Evolutionary conservation across 2,888 invertebrate genomes (phyloP).

Genomic region (Hirtodrosophila histrioides): DNA sequence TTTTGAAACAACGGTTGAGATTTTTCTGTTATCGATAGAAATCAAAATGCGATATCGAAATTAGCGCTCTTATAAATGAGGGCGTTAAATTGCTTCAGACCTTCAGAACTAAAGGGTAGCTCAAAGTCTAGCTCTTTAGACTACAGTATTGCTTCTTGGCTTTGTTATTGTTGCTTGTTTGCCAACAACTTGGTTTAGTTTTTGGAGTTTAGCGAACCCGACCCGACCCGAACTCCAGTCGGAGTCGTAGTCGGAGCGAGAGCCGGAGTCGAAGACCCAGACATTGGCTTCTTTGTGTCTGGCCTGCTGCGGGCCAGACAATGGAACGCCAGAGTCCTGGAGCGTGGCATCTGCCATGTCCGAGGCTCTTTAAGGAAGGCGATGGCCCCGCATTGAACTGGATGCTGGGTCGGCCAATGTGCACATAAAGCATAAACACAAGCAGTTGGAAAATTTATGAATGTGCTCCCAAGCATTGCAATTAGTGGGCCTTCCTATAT

Average conservation of each 20-base stretch:
- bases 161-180: conserved; percentile 22
- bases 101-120: conserved; percentile 6
- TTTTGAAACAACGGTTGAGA: too few relatives aligned
- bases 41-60: too few relatives aligned
- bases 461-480: conserved; percentile 29
- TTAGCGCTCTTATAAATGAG: too few relatives aligned
- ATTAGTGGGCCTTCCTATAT: conserved; percentile 51
- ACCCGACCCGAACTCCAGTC: conserved; percentile 35
- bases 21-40: too few relatives aligned
- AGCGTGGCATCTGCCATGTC: background rate
- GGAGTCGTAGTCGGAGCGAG: conserved; percentile 3
- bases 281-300: conserved; percentile 53
- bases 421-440: conserved; percentile 44
- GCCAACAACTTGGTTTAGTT: conserved; percentile 46
- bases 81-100: too few relatives aligned
- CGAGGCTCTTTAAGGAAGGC: conserved; percentile 17
- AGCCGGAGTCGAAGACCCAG: conserved; percentile 42
- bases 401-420: conserved; percentile 29
- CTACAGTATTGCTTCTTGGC: background rate
- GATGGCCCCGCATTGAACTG: conserved; percentile 32
- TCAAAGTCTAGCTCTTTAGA: background rate
- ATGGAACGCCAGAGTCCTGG: conserved; percentile 15
- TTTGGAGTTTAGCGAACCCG: conserved; percentile 63
- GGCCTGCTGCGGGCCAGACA: conserved; percentile 26
- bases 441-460: conserved; percentile 27